These are phyloP conservation scores for Numenius arquata DNA, from an alignment of 2,113 vertebrate species.

Conservation along the genomic window DNA sequence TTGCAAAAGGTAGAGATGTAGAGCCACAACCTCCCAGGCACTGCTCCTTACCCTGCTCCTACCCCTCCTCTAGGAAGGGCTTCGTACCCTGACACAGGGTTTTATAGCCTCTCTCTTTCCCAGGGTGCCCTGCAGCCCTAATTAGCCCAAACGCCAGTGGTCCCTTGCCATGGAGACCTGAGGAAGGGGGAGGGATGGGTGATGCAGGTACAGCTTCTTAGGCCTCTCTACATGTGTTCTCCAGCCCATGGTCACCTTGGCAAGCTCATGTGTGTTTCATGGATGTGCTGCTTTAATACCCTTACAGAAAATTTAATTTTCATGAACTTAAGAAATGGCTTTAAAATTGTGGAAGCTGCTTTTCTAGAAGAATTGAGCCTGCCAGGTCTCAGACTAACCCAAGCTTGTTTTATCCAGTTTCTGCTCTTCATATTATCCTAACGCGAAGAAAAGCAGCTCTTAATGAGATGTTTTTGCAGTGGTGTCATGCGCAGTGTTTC, in stretches of 20 bases:
- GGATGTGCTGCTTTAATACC: not conserved
- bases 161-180: not conserved
- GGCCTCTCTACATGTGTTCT: not conserved
- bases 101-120: not conserved
- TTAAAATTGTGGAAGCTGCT: not conserved
- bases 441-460: not conserved
- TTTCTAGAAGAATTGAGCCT: not conserved
- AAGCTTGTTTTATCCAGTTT: not conserved
- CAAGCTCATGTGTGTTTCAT: not conserved
- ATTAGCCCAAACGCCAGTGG: not conserved
- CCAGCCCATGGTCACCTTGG: not conserved
- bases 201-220: not conserved
- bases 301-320: not conserved
- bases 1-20: not conserved
- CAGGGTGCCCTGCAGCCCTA: not conserved
- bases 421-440: not conserved
- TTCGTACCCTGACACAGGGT: not conserved
- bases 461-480: not conserved
- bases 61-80: not conserved
- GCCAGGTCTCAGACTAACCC: not conserved
- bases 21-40: not conserved
- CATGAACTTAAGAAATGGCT: not conserved
- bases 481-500: not conserved
- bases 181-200: not conserved
- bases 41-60: not conserved